These are phyloP conservation scores for Aphodius granarius DNA, from an alignment of 2,888 invertebrate genomes.

Conservation along the genomic window DNA sequence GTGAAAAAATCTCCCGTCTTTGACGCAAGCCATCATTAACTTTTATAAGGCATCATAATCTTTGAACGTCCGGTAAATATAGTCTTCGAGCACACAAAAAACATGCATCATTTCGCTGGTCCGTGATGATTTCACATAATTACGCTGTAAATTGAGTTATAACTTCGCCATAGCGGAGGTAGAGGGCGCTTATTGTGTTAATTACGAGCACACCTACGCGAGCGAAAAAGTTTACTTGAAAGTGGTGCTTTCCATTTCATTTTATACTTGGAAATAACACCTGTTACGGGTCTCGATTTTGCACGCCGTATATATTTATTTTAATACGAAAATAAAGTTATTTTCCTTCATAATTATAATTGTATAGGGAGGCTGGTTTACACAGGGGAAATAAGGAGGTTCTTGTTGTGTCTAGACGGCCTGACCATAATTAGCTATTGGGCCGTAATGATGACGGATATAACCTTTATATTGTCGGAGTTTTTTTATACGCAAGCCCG, in stretches of 20 bases:
- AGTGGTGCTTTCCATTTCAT: neutral
- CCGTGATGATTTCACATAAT: no score
- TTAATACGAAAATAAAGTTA: constrained; percentile 16
- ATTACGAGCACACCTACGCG: neutral
- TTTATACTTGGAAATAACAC: neutral
- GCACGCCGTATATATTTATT: neutral
- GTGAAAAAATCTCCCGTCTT: neutral
- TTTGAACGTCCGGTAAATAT: neutral
- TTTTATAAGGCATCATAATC: neutral
- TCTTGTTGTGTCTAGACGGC: constrained; percentile 1
- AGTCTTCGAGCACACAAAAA: neutral
- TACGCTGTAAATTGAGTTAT: neutral
- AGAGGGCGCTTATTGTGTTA: neutral
- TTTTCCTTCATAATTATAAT: constrained; percentile 9
- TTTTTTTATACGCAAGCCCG: neutral
- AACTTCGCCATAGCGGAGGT: no score
- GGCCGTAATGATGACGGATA: neutral
- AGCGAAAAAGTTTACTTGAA: neutral
- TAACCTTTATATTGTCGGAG: neutral
- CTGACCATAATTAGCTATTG: constrained; percentile 4
- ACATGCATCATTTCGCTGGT: neutral
- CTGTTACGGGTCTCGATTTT: neutral
- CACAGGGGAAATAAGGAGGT: constrained; percentile 5
- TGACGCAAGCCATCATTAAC: neutral
- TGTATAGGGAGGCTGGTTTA: neutral